Conservation (phyloP, 2,797 vertebrate species). For the Dermochelys coriacea region DNA sequence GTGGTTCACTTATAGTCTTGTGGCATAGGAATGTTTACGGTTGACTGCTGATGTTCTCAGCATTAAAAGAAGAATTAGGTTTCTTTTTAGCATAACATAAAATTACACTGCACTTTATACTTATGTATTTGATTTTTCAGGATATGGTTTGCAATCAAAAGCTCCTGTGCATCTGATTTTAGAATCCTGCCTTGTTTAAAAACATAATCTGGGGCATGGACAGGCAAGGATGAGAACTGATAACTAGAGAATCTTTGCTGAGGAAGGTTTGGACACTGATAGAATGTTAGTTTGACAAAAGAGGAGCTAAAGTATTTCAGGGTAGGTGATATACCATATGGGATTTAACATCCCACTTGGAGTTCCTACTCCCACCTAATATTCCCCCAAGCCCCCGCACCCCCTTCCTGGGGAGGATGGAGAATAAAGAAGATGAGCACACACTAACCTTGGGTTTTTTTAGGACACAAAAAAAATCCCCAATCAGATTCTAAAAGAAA, state of each 20-base stretch:
- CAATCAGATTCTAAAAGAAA: too few species aligned
- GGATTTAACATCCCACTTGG: not conserved
- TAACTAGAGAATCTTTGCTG: not conserved
- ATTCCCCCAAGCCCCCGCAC: too few species aligned
- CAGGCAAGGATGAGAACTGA: not conserved
- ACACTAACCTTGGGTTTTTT: too few species aligned
- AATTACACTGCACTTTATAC: not conserved
- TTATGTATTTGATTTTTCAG: not conserved
- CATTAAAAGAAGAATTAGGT: not conserved
- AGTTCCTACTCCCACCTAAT: too few species aligned
- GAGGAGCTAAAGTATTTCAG: not conserved
- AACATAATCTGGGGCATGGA: not conserved
- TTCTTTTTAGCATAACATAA: not conserved
- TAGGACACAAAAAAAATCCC: too few species aligned
- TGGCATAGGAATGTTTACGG: slow-evolving; percentile 41
- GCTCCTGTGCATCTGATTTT: not conserved
- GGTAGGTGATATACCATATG: not conserved
- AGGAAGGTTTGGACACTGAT: not conserved
- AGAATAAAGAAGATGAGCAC: too few species aligned
- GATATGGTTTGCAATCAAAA: not conserved
- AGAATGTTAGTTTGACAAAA: not conserved
- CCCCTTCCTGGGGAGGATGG: too few species aligned
- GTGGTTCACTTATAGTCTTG: not conserved
- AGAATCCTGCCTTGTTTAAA: not conserved
- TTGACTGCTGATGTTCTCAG: slow-evolving; percentile 14